These are phyloP conservation scores for Xyliphius kryptos DNA, from an alignment of 2,113 vertebrate genomes.

Conservation along the genomic window DNA sequence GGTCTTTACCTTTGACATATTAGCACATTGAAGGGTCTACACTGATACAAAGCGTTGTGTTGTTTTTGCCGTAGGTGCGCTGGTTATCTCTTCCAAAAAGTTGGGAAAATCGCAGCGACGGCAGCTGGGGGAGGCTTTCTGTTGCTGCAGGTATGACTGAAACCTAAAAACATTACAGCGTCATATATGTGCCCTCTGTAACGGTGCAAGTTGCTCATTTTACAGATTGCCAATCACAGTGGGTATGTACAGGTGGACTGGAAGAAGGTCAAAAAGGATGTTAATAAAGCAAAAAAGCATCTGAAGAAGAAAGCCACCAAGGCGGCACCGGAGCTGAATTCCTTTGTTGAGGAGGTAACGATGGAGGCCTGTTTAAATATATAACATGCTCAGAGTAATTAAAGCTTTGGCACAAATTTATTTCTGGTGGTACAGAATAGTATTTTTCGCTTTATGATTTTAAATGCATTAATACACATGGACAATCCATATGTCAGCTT, in stretches of 20 bases:
- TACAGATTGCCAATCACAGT: constrained; percentile 90
- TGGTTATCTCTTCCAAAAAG: constrained; percentile 95
- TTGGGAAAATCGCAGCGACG: constrained; percentile 91
- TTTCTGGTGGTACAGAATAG: too few relatives aligned
- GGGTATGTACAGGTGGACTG: constrained; percentile 95
- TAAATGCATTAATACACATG: too few relatives aligned
- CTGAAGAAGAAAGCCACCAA: constrained; percentile 88
- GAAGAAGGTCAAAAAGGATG: constrained; percentile 97
- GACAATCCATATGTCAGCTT: too few relatives aligned
- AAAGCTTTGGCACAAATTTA: too few relatives aligned
- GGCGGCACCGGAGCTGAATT: constrained; percentile 86
- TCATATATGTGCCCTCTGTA: neutral
- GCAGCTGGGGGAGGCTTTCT: constrained; percentile 93
- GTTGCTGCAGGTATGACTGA: constrained; percentile 85
- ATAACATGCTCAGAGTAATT: too few relatives aligned
- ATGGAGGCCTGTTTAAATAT: too few relatives aligned
- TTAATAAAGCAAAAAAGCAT: constrained; percentile 94
- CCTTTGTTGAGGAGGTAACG: constrained; percentile 84
- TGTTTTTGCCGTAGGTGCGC: constrained; percentile 74
- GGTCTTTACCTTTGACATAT: too few relatives aligned
- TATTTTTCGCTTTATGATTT: too few relatives aligned
- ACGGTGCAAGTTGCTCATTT: neutral
- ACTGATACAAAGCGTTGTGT: too few relatives aligned
- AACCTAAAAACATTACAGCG: too few relatives aligned
- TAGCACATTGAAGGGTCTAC: too few relatives aligned